These are phyloP conservation scores for Camponotus fellah DNA, from an alignment of 2,888 invertebrate species.

Conservation along the genomic window DNA sequence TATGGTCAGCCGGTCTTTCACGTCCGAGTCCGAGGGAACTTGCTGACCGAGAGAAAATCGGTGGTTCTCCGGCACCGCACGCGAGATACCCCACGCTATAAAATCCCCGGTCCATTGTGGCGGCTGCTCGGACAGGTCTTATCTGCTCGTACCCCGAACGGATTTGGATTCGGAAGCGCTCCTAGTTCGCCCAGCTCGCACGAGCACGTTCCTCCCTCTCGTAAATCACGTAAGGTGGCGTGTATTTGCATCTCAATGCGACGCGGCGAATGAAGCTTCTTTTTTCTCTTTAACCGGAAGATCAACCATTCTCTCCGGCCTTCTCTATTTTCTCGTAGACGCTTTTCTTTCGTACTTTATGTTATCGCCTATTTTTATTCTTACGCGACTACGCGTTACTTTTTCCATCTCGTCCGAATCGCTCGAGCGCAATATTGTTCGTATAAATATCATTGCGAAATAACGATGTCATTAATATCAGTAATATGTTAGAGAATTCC, in stretches of 20 bases:
- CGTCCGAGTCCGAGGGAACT: conserved; percentile 37
- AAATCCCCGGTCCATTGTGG: conserved; percentile 66
- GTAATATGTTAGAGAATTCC: background rate
- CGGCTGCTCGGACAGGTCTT: conserved; percentile 68
- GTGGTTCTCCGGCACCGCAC: conserved; percentile 44
- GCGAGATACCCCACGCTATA: conserved; percentile 57
- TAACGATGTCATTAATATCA: conserved; percentile 12
- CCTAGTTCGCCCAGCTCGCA: conserved; percentile 61
- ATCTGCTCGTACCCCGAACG: conserved; percentile 65
- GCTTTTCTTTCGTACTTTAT: background rate
- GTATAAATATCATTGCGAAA: background rate
- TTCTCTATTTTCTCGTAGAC: conserved; percentile 3
- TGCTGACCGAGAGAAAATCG: conserved; percentile 59
- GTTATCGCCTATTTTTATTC: background rate
- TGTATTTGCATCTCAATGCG: conserved; percentile 80
- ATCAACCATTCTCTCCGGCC: conserved; percentile 13
- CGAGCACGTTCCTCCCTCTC: conserved; percentile 75
- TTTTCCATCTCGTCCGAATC: conserved; percentile 10
- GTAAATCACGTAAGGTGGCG: conserved; percentile 76
- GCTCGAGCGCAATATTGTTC: background rate
- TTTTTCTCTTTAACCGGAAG: conserved; percentile 28
- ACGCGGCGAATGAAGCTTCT: conserved; percentile 59
- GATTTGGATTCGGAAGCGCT: conserved; percentile 61
- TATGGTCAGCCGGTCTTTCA: conserved; percentile 28
- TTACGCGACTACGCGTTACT: background rate